Percentiles rank a stretch among this genome's conserved stretches.
These are phyloP conservation scores for honey bee (Apis mellifera) DNA, from an alignment of 1,140 invertebrate genomes.

Conservation along the genomic window Amel_HAv3.1 CM009942.2:8479001-8479500, in stretches of 20 bases:
- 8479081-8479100: conserved; percentile 79
- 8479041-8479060: conserved; percentile 80
- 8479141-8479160: conserved; percentile 62
- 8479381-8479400: conserved; percentile 70
- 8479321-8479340: conserved; percentile 75
- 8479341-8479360: conserved; percentile 74
- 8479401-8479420: conserved; percentile 78
- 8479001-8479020: conserved; percentile 78
- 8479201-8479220: conserved; percentile 69
- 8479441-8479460: conserved; percentile 78
- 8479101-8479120: conserved; percentile 78
- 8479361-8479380: conserved; percentile 62
- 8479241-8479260: conserved; percentile 79
- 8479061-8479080: conserved; percentile 77
- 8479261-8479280: conserved; percentile 76
- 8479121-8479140: conserved; percentile 68
- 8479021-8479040: conserved; percentile 76
- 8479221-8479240: conserved; percentile 74
- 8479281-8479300: conserved; percentile 74
- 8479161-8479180: background rate
- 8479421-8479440: conserved; percentile 79
- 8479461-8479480: conserved; percentile 75
- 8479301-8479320: conserved; percentile 70
- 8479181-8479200: background rate
- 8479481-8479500: conserved; percentile 70